Percentiles rank a stretch among this genome's conserved stretches.
These are phyloP conservation scores for Neoniphon sammara DNA, from an alignment of 2,797 vertebrate genomes.

Conservation along the genomic window DNA sequence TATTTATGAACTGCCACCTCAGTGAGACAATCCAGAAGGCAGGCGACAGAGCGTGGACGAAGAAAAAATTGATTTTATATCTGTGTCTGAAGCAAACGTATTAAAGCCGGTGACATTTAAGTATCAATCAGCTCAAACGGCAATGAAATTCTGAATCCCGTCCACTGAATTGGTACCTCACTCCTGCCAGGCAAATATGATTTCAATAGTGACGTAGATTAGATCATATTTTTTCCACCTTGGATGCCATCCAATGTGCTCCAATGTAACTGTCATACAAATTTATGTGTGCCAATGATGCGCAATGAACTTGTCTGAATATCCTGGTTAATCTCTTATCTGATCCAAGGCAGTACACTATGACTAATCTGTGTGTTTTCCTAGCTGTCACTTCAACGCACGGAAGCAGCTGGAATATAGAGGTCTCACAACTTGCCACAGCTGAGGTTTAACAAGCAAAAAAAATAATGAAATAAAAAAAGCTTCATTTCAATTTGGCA, in stretches of 20 bases:
- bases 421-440: slow-evolving; percentile 55
- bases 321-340: slow-evolving; percentile 41
- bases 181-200: slow-evolving; percentile 61
- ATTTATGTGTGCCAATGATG: slow-evolving; percentile 36
- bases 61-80: slow-evolving; percentile 48
- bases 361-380: slow-evolving; percentile 49
- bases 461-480: not conserved
- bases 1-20: slow-evolving; percentile 39
- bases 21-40: slow-evolving; percentile 40
- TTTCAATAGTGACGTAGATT: slow-evolving; percentile 51
- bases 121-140: slow-evolving; percentile 59
- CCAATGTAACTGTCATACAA: slow-evolving; percentile 32
- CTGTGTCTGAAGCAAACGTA: slow-evolving; percentile 39
- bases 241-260: slow-evolving; percentile 36
- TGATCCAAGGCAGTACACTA: slow-evolving; percentile 41
- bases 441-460: not conserved
- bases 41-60: slow-evolving; percentile 37
- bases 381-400: slow-evolving; percentile 38
- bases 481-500: slow-evolving; percentile 49
- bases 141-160: slow-evolving; percentile 47
- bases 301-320: slow-evolving; percentile 45
- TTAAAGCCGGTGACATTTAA: slow-evolving; percentile 66
- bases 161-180: slow-evolving; percentile 45
- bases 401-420: slow-evolving; percentile 47
- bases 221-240: slow-evolving; percentile 45